A percentile compares a stretch with the other conserved stretches of the same genome.
Evolutionary conservation across 2,888 invertebrate genomes (phyloP).

Genomic region (Euproctis similis): DNA sequence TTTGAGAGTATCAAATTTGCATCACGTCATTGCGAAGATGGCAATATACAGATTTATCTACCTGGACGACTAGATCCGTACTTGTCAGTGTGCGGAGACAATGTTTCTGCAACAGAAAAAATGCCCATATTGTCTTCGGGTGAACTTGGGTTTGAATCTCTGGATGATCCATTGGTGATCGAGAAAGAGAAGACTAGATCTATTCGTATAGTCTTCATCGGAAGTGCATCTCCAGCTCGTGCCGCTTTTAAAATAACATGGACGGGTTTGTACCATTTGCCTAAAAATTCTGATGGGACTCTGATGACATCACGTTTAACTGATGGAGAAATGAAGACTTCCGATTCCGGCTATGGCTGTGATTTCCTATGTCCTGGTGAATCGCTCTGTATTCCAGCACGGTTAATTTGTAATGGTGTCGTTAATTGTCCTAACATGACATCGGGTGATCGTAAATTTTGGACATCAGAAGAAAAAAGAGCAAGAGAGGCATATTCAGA

Average conservation of each 20-base stretch:
- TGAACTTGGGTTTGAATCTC: constrained; percentile 80
- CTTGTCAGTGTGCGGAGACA: constrained; percentile 89
- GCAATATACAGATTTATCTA: constrained; percentile 87
- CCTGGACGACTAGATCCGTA: constrained; percentile 84
- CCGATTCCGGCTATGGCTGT: constrained; percentile 76
- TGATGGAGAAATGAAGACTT: constrained; percentile 65
- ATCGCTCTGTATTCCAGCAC: constrained; percentile 87
- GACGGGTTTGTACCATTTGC: constrained; percentile 91
- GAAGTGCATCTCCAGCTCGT: constrained; percentile 85
- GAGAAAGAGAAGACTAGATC: constrained; percentile 79
- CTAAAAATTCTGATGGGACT: constrained; percentile 87
- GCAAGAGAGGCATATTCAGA: constrained; percentile 75
- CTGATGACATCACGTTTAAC: constrained; percentile 85
- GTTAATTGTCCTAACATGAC: constrained; percentile 89
- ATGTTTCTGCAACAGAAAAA: constrained; percentile 86
- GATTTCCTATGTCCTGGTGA: constrained; percentile 92
- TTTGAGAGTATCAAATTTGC: constrained; percentile 91
- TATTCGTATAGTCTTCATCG: constrained; percentile 82
- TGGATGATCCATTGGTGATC: constrained; percentile 71
- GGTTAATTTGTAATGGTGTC: constrained; percentile 90
- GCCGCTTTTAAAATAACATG: constrained; percentile 92
- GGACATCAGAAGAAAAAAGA: constrained; percentile 65
- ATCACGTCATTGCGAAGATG: constrained; percentile 89
- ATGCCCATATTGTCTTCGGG: constrained; percentile 87
- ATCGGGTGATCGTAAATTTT: constrained; percentile 62